phyloP scores from a whole-genome alignment of 2,888 invertebrate species.

The Timandra comae region DNA sequence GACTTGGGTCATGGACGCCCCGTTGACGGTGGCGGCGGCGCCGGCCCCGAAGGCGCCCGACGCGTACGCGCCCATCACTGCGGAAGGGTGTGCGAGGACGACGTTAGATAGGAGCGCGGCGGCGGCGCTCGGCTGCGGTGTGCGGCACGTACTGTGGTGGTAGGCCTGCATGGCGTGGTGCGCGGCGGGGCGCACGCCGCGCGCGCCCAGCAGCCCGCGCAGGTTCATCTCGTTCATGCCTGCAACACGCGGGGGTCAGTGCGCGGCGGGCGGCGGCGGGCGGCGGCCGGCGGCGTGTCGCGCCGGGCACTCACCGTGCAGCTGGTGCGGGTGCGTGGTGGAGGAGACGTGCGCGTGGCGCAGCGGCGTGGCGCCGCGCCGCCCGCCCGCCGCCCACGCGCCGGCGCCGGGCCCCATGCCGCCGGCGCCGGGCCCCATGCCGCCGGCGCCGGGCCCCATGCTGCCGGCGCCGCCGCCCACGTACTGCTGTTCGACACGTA shows the following conservation, averaged over 20 bases:
- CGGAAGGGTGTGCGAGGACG: constrained; percentile 3
- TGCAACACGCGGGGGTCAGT: constrained; percentile 17
- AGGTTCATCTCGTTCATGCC: constrained; percentile 68
- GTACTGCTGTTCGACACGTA: background rate
- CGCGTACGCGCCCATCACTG: constrained; percentile 58
- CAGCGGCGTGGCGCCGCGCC: constrained; percentile 53
- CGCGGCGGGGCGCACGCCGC: constrained; percentile 15
- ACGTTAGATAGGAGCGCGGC: background rate
- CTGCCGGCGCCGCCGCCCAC: constrained; percentile 12
- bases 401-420: constrained; percentile 19
- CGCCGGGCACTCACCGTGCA: constrained; percentile 53
- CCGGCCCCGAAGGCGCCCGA: constrained; percentile 28
- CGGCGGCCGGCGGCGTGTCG: no score
- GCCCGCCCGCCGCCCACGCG: constrained; percentile 31
- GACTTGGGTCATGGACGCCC: background rate
- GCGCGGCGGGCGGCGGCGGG: background rate
- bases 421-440: constrained; percentile 23
- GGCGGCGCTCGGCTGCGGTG: background rate
- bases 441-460: constrained; percentile 12
- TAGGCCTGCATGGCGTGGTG: constrained; percentile 50
- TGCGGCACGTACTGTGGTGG: constrained; percentile 53
- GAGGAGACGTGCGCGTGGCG: constrained; percentile 79
- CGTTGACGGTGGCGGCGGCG: no score
- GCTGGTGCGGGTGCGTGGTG: constrained; percentile 80
- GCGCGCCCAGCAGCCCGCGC: constrained; percentile 51